Percentiles rank a stretch among this genome's conserved stretches.
Conservation (phyloP, 2,888 invertebrate genomes). For the Eilema caniola region DNA sequence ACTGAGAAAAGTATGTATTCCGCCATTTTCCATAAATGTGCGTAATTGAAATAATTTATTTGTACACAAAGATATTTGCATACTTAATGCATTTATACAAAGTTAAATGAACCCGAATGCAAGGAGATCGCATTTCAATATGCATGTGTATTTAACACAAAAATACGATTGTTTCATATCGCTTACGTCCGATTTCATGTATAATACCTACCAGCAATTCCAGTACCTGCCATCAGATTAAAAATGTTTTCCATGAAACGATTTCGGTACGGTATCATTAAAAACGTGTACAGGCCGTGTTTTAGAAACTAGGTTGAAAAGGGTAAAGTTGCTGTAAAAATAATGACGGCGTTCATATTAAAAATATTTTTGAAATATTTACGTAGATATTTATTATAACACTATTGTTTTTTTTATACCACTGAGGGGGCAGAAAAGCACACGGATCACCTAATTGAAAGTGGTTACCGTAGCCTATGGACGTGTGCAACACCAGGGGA, state of each 20-base stretch:
- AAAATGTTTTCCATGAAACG: neutral
- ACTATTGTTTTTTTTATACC: no score
- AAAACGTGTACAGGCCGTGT: neutral
- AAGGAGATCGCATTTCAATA: neutral
- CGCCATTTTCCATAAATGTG: neutral
- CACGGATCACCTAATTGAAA: no score
- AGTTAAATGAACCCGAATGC: neutral
- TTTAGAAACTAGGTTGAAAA: neutral
- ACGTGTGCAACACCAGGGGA: no score
- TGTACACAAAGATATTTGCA: neutral
- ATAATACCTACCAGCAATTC: neutral
- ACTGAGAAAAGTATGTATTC: neutral
- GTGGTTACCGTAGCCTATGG: no score
- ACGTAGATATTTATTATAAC: no score
- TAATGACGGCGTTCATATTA: neutral
- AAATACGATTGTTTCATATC: neutral
- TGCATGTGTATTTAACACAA: neutral
- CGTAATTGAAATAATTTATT: neutral
- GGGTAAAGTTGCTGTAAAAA: neutral
- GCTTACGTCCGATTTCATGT: neutral
- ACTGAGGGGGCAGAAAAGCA: no score
- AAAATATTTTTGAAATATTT: no score
- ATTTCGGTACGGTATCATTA: neutral
- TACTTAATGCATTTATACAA: neutral
- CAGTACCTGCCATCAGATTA: neutral